Evolutionary conservation across 2,113 vertebrate species (phyloP), one percentile per base, ranked within the genome.

Genomic region (Gobiocypris rarus): DNA sequence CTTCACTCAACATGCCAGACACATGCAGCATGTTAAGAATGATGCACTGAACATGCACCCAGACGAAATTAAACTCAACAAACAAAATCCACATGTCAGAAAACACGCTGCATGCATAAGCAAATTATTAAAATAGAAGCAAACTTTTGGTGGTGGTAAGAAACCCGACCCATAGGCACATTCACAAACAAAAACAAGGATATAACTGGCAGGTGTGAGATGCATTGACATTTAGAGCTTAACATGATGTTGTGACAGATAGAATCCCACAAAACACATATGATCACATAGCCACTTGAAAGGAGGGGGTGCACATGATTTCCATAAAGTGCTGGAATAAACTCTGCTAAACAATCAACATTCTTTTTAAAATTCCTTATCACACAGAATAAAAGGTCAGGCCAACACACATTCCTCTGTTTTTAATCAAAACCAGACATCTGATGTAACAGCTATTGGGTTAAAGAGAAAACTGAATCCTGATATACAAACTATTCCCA

Each of bases 1-100:
- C 85, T 86, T 80, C 67, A 65, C 58, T 70, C 31, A 56, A 45
- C 50, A 67, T 73, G 50, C 22, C 71, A 84, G 34, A 63, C 81
- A 48, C 63, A 83, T 75, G 79, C 59, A 76, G 45, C 54, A 48
- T 43, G 26, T 77, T 38, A 86, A 45, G 59, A 75, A 61, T 9
- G 48, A 63, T 34, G 45, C 28, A 83, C 63, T 45, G 28, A 82
- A 43, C 63, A 82, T 38, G 24, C 61, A 63, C 28, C n/a, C 52
- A 82, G 26, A 83, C 48, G 69, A 71, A 67, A 43, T 31, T 70
- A 54, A 24, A 70, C 75, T 59, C 45, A 67, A 15, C n/a, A 79
- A 71, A 71, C 48, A 71, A 70, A 67, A 67, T 10, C 43, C 78
- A 81, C 26, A 80, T 63, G 61, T 52, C 5, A 67, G 9, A 67